A percentile compares a stretch with the other conserved stretches of the same genome.
Conservation (phyloP, 2,888 invertebrate species). For the Platerodrilus igneus region DNA sequence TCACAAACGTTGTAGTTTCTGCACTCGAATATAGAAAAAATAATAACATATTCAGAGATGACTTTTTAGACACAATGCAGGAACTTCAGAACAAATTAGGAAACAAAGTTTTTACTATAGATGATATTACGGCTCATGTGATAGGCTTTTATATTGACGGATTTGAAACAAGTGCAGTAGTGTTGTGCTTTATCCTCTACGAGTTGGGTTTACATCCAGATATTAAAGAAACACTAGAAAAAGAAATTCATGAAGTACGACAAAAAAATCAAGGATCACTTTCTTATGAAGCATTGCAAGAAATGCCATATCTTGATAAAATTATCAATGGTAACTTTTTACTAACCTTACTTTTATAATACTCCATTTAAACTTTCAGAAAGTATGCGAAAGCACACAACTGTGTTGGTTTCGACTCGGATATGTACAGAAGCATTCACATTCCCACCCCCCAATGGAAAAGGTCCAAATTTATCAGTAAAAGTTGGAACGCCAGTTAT, state of each 20-base stretch:
- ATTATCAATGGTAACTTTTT: background rate
- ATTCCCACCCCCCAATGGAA: conserved; percentile 30
- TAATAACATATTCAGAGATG: conserved; percentile 42
- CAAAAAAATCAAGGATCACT: conserved; percentile 38
- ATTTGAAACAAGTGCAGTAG: conserved; percentile 49
- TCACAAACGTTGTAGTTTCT: conserved; percentile 36
- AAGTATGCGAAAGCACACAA: conserved; percentile 36
- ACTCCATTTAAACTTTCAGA: conserved; percentile 27
- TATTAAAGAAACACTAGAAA: conserved; percentile 44
- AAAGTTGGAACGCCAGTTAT: conserved; percentile 25
- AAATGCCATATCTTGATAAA: conserved; percentile 49
- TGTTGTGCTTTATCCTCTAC: conserved; percentile 43
- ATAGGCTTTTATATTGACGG: conserved; percentile 49
- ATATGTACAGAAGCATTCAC: conserved; percentile 29
- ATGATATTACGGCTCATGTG: conserved; percentile 40
- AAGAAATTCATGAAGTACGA: conserved; percentile 41
- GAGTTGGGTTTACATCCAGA: conserved; percentile 44
- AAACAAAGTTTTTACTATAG: conserved; percentile 29
- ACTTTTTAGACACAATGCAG: conserved; percentile 46
- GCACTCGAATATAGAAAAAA: conserved; percentile 43
- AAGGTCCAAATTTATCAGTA: conserved; percentile 23
- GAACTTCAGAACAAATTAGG: conserved; percentile 33
- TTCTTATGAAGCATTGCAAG: conserved; percentile 44
- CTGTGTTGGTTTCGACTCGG: conserved; percentile 26
- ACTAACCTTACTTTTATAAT: conserved; percentile 19